A percentile compares a stretch with the other conserved stretches of the same genome.
phyloP scores from a whole-genome alignment of 2,797 vertebrate genomes.

The Melanotaenia parkinsoni region DNA sequence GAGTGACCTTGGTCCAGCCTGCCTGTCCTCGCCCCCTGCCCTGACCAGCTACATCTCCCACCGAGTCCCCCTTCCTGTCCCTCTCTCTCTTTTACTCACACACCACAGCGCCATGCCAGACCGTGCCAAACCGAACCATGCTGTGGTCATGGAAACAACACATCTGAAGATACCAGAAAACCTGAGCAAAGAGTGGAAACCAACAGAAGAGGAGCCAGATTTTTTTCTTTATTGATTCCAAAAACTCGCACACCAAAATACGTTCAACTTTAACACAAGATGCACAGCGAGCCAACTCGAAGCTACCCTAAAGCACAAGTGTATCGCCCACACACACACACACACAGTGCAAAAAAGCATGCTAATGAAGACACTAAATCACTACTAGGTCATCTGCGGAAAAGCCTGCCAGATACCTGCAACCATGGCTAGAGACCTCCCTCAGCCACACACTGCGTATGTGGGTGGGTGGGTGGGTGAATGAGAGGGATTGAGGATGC shows the following conservation, averaged over 20 bases:
- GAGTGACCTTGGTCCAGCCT: slow-evolving; percentile 87
- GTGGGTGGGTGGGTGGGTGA: slow-evolving; percentile 57
- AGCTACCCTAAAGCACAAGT: slow-evolving; percentile 66
- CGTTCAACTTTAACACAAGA: slow-evolving; percentile 60
- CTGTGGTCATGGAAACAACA: slow-evolving; percentile 63
- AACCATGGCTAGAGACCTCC: slow-evolving; percentile 77
- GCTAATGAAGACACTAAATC: slow-evolving; percentile 84
- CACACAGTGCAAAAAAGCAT: slow-evolving; percentile 50
- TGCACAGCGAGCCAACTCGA: slow-evolving; percentile 52
- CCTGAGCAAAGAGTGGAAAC: slow-evolving; percentile 32
- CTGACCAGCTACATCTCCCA: slow-evolving; percentile 72
- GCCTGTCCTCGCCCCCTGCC: slow-evolving; percentile 78
- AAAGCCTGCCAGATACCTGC: slow-evolving; percentile 83
- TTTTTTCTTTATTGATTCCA: slow-evolving; percentile 45
- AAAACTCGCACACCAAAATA: slow-evolving; percentile 52
- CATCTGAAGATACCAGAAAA: slow-evolving; percentile 40
- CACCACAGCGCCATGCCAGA: slow-evolving; percentile 46
- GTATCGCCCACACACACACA: slow-evolving; percentile 61
- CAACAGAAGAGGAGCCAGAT: slow-evolving; percentile 30
- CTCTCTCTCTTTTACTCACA: slow-evolving; percentile 31
- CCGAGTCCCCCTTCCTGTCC: slow-evolving; percentile 70
- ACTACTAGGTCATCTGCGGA: slow-evolving; percentile 83
- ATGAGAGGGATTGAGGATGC: slow-evolving; percentile 61
- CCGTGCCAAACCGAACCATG: slow-evolving; percentile 63
- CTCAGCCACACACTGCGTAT: slow-evolving; percentile 61